Evolutionary conservation across 2,888 invertebrate species (phyloP).

Genomic region (Mesorhabditis belari): DNA sequence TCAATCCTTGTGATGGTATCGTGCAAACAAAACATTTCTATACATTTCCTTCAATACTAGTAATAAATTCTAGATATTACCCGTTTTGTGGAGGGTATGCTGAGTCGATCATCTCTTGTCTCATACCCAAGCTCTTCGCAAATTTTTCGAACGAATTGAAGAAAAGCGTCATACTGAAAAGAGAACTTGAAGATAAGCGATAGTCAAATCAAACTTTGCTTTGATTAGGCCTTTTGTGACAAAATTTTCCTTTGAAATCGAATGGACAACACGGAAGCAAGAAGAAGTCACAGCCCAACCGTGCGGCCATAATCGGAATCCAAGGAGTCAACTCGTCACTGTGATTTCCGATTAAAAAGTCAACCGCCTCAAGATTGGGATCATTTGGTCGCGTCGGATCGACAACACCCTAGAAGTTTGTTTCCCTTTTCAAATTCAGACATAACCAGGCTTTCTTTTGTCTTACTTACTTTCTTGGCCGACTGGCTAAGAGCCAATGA

Average conservation of each 20-base stretch:
- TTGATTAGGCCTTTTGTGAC: background rate
- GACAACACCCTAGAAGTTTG: conserved; percentile 20
- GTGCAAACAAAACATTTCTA: conserved; percentile 41
- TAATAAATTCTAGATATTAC: too few relatives aligned
- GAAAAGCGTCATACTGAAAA: conserved; percentile 5
- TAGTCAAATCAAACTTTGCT: background rate
- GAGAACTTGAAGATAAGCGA: background rate
- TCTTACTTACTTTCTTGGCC: too few relatives aligned
- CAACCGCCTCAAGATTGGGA: conserved; percentile 22
- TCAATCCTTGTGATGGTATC: conserved; percentile 44
- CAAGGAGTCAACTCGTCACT: conserved; percentile 98
- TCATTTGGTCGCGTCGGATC: conserved; percentile 21
- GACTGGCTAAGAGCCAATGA: too few relatives aligned
- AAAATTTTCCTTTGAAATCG: conserved; percentile 81
- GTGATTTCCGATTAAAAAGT: conserved; percentile 83
- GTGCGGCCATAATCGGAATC: conserved; percentile 86
- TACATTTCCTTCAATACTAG: too few relatives aligned
- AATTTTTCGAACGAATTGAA: conserved; percentile 36
- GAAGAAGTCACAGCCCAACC: conserved; percentile 68
- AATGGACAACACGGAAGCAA: conserved; percentile 88
- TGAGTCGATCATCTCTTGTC: conserved; percentile 71
- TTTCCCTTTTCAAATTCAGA: conserved; percentile 10
- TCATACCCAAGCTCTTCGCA: conserved; percentile 66
- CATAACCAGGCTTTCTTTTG: too few relatives aligned
- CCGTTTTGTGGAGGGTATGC: conserved; percentile 93